Conservation (phyloP, 2,797 vertebrate genomes). For the Peromyscus nudipes region DNA sequence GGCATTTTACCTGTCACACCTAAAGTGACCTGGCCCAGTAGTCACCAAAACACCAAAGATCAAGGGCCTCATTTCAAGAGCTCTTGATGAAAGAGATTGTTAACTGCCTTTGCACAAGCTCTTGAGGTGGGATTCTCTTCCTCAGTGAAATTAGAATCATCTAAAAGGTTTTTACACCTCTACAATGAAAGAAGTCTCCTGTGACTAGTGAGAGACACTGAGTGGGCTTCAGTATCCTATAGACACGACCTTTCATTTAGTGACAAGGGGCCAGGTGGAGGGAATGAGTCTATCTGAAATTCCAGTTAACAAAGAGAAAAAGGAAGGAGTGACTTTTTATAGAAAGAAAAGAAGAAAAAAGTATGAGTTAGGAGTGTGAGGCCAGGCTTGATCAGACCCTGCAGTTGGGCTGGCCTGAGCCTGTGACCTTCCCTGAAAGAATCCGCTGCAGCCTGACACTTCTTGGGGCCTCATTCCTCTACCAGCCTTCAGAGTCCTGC, state of each 20-base stretch:
- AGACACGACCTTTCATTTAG: neutral
- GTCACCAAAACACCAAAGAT: slow-evolving; percentile 20
- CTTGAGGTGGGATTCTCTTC: slow-evolving; percentile 1
- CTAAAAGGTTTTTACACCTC: neutral
- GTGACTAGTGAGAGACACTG: neutral
- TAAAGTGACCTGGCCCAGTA: neutral
- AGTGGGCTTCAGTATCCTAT: neutral
- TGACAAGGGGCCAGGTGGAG: neutral
- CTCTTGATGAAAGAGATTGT: neutral
- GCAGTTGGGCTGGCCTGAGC: neutral
- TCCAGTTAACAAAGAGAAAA: neutral
- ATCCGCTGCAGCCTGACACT: rapidly evolving
- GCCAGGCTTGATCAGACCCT: neutral
- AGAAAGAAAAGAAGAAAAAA: neutral
- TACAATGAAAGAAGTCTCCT: neutral
- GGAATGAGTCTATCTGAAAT: neutral
- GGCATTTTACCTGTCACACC: neutral
- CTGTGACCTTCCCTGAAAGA: neutral
- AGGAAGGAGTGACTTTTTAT: neutral
- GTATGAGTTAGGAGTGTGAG: neutral
- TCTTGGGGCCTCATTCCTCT: neutral
- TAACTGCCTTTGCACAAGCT: neutral
- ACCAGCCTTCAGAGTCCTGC: neutral
- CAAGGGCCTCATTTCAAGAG: slow-evolving; percentile 38
- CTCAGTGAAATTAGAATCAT: neutral